Base-by-base conservation (phyloP, 2,113 vertebrate species). In the Myrmecophaga tridactyla region DNA sequence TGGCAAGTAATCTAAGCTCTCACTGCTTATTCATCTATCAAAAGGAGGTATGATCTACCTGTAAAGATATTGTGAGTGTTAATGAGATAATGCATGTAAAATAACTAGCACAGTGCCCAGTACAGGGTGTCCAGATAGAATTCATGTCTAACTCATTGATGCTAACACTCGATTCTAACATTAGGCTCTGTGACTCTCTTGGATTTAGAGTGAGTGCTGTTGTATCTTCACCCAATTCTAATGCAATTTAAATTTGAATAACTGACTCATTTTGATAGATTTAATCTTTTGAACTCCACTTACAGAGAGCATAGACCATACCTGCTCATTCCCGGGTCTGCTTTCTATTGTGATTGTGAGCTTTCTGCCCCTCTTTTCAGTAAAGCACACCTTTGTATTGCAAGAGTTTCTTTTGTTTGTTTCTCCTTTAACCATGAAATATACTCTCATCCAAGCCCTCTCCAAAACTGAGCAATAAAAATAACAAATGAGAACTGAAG, bases 401-500 rank as follows among this genome's bases (percentile, higher is more conserved):
- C 18, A 53, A 92, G 88, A 63, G n/a, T 5, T 83, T 78, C 69
- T 72, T 90, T 85, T 84, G 63, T 82, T 94, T 95, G 34, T 92
- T 88, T 90, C 46, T 78, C 21, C 69, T 86, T n/a, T 92, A 95
- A 51, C 25, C 23, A 83, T 69, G 70, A 90, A 90, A 72, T 39
- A 53, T 2, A 75, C 17, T 77, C 18, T 90, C 34, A 53, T 85
- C 31, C 53, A 92, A 90, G n/a, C 83, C 17, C 34, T 89, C 77
- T 94, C 69, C 56, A 81, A 90, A 85, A 21, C 7, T 77, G 51
- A 92, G 83, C 63, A 95, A 88, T 92, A 96, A 94, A 94, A 96
- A 91, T 91, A 95, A 96, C 83, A 82, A 90, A 83, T 73, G 83
- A 92, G 51, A 86, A 7, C 36, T 72, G 48, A 96, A 60, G 43